A percentile compares a stretch with the other conserved stretches of the same genome.
These are phyloP conservation scores for Syngnathus typhle DNA, from an alignment of 2,113 vertebrate genomes.

Conservation along the genomic window DNA sequence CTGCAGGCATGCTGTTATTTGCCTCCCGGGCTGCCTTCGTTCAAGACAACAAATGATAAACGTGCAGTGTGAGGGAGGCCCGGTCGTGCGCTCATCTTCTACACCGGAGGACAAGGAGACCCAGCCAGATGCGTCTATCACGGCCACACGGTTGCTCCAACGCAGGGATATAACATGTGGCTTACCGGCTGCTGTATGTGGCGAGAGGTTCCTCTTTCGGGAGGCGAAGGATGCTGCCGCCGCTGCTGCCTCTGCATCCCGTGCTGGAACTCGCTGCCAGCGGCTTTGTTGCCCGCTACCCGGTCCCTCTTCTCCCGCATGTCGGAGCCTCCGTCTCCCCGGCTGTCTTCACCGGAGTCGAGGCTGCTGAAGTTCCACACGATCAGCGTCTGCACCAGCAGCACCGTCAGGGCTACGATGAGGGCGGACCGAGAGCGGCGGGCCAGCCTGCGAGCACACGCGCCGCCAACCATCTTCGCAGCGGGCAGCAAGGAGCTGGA, in stretches of 20 bases:
- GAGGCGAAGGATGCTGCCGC: constrained; percentile 62
- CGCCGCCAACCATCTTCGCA: constrained; percentile 78
- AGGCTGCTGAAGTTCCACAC: constrained; percentile 93
- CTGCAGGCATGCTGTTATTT: constrained; percentile 16
- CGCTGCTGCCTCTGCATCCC: constrained; percentile 46
- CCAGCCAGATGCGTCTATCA: constrained; percentile 26
- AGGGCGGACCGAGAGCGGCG: constrained; percentile 85
- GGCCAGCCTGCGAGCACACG: constrained; percentile 83
- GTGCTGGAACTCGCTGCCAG: constrained; percentile 64
- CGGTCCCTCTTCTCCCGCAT: constrained; percentile 72
- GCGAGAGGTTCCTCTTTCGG: constrained; percentile 64
- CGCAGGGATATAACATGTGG: constrained; percentile 13
- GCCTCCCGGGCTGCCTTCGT: constrained; percentile 13
- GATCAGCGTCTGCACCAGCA: constrained; percentile 87
- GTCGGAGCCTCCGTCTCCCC: constrained; percentile 68
- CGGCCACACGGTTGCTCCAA: constrained; percentile 3
- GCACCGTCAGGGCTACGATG: constrained; percentile 81
- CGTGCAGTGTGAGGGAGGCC: constrained; percentile 43
- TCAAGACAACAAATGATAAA: constrained; percentile 34
- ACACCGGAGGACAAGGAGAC: constrained; percentile 26
- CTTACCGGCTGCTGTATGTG: constrained; percentile 73
- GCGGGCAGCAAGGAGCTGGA: constrained; percentile 51
- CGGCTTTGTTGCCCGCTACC: constrained; percentile 66
- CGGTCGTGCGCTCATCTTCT: constrained; percentile 20
- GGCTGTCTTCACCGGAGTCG: constrained; percentile 77